Percentiles rank a stretch among this genome's conserved stretches.
These are phyloP conservation scores for Trogon surrucura DNA, from an alignment of 2,113 vertebrate species.

Conservation along the genomic window DNA sequence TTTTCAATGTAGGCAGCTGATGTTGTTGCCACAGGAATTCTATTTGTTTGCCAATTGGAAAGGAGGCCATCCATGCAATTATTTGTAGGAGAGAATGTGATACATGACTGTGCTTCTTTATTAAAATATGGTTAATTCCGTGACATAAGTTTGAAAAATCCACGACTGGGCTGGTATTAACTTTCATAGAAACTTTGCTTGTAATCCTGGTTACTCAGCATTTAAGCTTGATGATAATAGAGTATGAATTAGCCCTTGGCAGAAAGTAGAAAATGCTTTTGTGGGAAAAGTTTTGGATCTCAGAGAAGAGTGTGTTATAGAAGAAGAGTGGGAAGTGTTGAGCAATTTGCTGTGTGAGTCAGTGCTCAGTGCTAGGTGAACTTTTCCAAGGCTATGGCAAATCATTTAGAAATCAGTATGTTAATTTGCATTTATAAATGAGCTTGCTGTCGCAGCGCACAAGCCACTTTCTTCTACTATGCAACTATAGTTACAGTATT, in stretches of 20 bases:
- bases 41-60: not conserved
- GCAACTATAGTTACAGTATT: not conserved
- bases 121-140: not conserved
- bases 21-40: not conserved
- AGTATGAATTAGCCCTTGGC: not conserved
- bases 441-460: not conserved
- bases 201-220: not conserved
- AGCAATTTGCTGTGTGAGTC: not conserved
- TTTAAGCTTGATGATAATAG: not conserved
- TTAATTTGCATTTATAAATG: not conserved
- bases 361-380: not conserved
- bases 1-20: not conserved
- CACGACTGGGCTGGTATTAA: not conserved
- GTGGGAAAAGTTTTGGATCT: not conserved
- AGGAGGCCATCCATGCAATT: not conserved
- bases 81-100: not conserved
- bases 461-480: not conserved
- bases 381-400: not conserved
- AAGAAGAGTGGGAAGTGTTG: not conserved
- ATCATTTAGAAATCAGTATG: not conserved
- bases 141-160: not conserved
- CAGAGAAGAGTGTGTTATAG: not conserved
- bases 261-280: constrained; percentile 12
- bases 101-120: not conserved
- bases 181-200: not conserved